phyloP scores from a whole-genome alignment of 2,888 invertebrate genomes.

The Xestia sexstrigata region DNA sequence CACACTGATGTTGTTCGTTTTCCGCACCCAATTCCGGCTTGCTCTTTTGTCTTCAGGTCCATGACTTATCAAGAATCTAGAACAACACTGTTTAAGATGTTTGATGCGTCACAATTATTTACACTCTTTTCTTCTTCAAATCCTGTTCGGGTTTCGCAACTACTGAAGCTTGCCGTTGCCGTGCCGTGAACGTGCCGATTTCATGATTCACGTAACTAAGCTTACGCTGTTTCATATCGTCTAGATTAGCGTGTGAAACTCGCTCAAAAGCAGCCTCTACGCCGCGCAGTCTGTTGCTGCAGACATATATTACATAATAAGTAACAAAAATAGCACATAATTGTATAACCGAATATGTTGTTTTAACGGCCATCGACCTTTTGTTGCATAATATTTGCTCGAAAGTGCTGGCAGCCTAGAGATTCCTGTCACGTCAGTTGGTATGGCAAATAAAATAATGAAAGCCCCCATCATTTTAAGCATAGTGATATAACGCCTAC shows the following conservation, averaged over 20 bases:
- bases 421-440: slow-evolving; percentile 54
- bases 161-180: neutral
- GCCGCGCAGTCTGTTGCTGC: slow-evolving; percentile 77
- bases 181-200: neutral
- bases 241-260: slow-evolving; percentile 10
- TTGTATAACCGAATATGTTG: slow-evolving; percentile 45
- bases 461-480: slow-evolving; percentile 50
- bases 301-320: slow-evolving; percentile 73
- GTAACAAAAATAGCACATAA: slow-evolving; percentile 55
- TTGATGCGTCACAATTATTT: slow-evolving; percentile 19
- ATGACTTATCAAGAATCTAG: slow-evolving; percentile 2
- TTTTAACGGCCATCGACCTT: slow-evolving; percentile 53
- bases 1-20: neutral
- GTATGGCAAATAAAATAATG: slow-evolving; percentile 58
- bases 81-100: neutral
- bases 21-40: neutral
- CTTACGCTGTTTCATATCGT: slow-evolving; percentile 26
- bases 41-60: neutral
- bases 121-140: slow-evolving; percentile 16
- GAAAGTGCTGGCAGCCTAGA: slow-evolving; percentile 60
- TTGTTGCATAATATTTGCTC: slow-evolving; percentile 62
- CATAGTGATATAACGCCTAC: slow-evolving; percentile 47
- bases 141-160: slow-evolving; percentile 23
- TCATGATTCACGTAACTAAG: slow-evolving; percentile 29
- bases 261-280: slow-evolving; percentile 43